Base-by-base conservation (phyloP, 2,888 invertebrate genomes). In the Diarsia rubi region DNA sequence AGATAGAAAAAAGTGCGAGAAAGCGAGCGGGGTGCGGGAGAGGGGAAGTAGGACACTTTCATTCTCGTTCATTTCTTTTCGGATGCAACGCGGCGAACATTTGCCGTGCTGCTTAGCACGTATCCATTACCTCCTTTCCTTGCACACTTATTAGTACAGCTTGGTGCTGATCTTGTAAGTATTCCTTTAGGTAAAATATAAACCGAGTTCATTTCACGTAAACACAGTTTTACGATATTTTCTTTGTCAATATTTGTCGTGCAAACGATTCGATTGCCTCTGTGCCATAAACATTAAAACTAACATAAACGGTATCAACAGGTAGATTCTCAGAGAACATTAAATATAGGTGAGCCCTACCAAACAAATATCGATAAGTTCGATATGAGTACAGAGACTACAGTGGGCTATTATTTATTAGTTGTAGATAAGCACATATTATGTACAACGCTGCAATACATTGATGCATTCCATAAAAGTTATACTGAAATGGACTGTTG, bases 41-140 rank as follows among this genome's bases (percentile, higher is more conserved):
- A 91, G 90, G 85, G 90, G 88, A 96, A 93, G 94, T 96, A 86
- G 96, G 96, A 90, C 95, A 96, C 96, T 96, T 96, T 96, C 96
- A 94, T 95, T 96, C 95, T 96, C 96, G 94, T 96, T 96, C 93
- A 94, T 95, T 96, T 96, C 95, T 96, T 96, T 96, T 96, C 93
- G 93, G 95, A 95, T 96, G 95, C 95, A 95, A 90, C 92, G 91
- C 91, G 90, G 88, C 91, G 91, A 92, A 91, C 93, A 92, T 94
- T 94, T 94, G 91, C 92, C 90, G 91, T 90, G 91, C 92, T 92
- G 93, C 93, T 94, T 94, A 94, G 91, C 94, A 90, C 91, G 93
- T 93, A 91, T 92, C 92, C 93, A 91, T 93, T 93, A 93, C 94
- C 93, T 93, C 93, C 91, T 94, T 94, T 93, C 91, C 91, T 93